phyloP scores from a whole-genome alignment of 2,888 invertebrate species.

The Ecdyonurus torrentis region DNA sequence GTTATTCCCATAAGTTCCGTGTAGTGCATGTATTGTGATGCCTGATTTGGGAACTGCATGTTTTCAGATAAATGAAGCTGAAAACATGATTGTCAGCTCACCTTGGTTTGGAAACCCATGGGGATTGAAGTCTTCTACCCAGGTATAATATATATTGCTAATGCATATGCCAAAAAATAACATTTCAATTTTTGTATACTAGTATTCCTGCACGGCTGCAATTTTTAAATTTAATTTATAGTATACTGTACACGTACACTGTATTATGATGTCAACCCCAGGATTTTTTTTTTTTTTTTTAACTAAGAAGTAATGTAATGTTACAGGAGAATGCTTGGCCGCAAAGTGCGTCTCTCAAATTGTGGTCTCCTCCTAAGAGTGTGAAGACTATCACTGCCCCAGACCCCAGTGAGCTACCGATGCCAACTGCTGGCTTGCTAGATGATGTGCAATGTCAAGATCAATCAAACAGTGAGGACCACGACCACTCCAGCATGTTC shows the following conservation, averaged over 20 bases:
- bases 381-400: neutral
- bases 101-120: neutral
- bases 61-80: neutral
- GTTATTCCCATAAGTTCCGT: no score
- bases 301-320: no score
- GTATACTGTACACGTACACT: no score
- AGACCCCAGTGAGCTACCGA: neutral
- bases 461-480: neutral
- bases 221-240: no score
- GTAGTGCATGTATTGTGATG: no score
- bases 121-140: neutral
- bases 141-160: neutral
- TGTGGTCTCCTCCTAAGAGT: neutral
- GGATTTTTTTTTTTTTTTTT: no score
- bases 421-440: neutral
- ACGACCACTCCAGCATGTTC: neutral
- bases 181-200: neutral
- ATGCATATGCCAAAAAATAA: neutral
- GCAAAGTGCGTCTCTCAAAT: neutral
- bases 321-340: neutral
- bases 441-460: neutral
- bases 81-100: neutral
- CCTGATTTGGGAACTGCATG: neutral
- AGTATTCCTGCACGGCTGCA: no score
- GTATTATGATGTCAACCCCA: no score